Percentiles rank a stretch among this genome's conserved stretches.
These are phyloP conservation scores for Agrypnia vestita DNA, from an alignment of 1,140 invertebrate genomes.

Conservation along the genomic window DNA sequence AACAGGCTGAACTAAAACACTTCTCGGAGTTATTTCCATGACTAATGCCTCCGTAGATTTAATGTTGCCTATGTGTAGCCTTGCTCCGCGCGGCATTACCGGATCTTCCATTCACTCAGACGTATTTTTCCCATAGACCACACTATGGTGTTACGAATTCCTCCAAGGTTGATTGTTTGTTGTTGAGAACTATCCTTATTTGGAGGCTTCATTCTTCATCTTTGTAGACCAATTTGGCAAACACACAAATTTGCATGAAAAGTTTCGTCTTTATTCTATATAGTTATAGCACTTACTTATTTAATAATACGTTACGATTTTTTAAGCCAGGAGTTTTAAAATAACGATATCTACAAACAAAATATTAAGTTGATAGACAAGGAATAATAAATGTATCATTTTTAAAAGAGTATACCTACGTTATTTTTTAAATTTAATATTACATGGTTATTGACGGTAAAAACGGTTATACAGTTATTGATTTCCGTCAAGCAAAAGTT, in stretches of 20 bases:
- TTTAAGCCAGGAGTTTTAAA: no score
- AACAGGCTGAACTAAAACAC: conserved; percentile 20
- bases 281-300: no score
- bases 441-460: no score
- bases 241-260: conserved; percentile 9
- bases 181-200: conserved; percentile 21
- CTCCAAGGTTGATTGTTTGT: conserved; percentile 54
- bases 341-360: no score
- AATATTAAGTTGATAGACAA: no score
- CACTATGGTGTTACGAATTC: conserved; percentile 52
- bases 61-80: conserved; percentile 18
- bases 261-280: no score
- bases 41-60: conserved; percentile 13
- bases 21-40: conserved; percentile 9
- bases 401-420: no score
- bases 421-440: no score
- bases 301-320: no score
- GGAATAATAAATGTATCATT: no score
- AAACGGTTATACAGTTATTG: no score
- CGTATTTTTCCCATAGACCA: conserved; percentile 57
- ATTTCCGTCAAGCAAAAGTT: no score
- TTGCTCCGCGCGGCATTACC: conserved; percentile 39
- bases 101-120: conserved; percentile 60
- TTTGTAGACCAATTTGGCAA: conserved; percentile 33
- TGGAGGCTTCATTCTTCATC: conserved; percentile 28